Conservation (phyloP, 2,888 invertebrate genomes). For the Anagyrus pseudococci region DNA sequence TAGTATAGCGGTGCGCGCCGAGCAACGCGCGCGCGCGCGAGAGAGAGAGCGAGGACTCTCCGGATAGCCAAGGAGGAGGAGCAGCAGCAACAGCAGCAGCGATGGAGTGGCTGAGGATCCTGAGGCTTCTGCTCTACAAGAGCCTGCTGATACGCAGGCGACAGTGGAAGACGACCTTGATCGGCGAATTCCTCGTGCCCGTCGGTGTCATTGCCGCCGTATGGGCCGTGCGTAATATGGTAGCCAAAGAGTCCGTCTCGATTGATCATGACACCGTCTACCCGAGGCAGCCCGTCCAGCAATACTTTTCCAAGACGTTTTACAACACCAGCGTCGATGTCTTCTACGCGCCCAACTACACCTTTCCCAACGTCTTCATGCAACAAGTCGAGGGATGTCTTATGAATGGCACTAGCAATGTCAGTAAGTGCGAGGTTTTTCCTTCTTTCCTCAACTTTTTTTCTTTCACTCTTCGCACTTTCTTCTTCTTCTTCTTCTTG, state of each 20-base stretch:
- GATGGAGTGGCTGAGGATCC: conserved; percentile 37
- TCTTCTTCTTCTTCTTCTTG: too few relatives aligned
- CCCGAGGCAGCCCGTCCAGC: conserved; percentile 21
- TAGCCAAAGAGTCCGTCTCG: conserved; percentile 39
- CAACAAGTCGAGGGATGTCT: conserved; percentile 42
- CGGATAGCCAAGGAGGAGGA: too few relatives aligned
- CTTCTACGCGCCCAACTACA: conserved; percentile 50
- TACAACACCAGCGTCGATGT: conserved; percentile 8
- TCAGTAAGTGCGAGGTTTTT: neutral
- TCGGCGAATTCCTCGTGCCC: conserved; percentile 51
- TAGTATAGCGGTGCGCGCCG: too few relatives aligned
- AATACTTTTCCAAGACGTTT: neutral
- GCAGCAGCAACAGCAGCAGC: too few relatives aligned
- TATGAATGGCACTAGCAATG: too few relatives aligned
- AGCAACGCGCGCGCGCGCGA: too few relatives aligned
- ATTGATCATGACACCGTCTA: conserved; percentile 33
- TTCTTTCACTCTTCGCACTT: too few relatives aligned
- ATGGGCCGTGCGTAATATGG: conserved; percentile 47
- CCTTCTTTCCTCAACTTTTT: too few relatives aligned
- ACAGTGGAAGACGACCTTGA: conserved; percentile 50
- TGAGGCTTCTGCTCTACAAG: conserved; percentile 51
- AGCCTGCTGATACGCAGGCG: conserved; percentile 51
- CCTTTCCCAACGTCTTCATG: conserved; percentile 45
- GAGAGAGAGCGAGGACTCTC: too few relatives aligned
- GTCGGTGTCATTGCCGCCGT: conserved; percentile 48